Evolutionary conservation across 2,797 vertebrate species (phyloP).

Genomic region (Yasuhikotakia modesta): DNA sequence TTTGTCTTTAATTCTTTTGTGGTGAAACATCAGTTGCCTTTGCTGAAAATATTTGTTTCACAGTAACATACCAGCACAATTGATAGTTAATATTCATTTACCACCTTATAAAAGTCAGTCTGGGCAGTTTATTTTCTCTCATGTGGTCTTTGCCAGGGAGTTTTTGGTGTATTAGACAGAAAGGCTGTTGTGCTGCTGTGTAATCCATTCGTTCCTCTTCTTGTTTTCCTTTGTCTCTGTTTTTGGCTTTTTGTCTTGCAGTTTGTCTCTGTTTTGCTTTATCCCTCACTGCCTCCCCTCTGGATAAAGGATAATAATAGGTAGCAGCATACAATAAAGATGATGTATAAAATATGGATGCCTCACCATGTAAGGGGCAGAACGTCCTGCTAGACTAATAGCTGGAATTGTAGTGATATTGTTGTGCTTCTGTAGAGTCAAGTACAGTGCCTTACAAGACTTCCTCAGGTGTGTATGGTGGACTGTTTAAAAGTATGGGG

Average conservation of each 20-base stretch:
- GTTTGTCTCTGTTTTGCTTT: not conserved
- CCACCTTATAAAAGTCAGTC: conserved; percentile 4
- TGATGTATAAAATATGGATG: conserved; percentile 42
- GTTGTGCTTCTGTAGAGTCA: not conserved
- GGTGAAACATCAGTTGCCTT: not conserved
- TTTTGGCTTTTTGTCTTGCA: conserved; percentile 4
- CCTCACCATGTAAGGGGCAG: not conserved
- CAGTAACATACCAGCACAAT: not conserved
- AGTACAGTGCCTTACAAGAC: not conserved
- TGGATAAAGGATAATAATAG: conserved; percentile 15
- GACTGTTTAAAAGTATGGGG: not conserved
- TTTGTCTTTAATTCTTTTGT: not conserved
- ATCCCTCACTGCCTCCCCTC: not conserved
- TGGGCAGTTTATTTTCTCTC: conserved; percentile 1
- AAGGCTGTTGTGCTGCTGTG: not conserved
- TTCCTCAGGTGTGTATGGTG: not conserved
- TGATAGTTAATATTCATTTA: not conserved
- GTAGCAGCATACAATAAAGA: conserved; percentile 19
- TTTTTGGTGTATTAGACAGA: conserved; percentile 26
- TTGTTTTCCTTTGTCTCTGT: conserved; percentile 9
- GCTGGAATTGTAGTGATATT: conserved; percentile 12
- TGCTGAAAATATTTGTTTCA: not conserved
- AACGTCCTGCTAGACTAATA: not conserved
- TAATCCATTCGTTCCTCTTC: conserved; percentile 26
- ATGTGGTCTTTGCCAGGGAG: conserved; percentile 11